Evolutionary conservation across 2,797 vertebrate genomes (phyloP).

Genomic region (Catostomus latipinnis): DNA sequence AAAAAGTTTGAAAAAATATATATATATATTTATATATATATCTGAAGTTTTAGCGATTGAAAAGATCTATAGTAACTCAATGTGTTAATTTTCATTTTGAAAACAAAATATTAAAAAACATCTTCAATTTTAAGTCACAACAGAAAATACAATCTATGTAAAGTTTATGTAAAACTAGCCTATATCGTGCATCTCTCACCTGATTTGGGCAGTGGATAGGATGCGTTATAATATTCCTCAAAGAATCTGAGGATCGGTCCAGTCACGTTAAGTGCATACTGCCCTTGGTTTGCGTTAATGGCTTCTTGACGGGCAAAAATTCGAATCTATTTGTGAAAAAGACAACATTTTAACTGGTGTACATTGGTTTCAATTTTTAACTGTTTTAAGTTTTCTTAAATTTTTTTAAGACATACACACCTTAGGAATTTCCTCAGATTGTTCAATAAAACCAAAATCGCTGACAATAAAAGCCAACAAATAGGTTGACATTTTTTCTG

Average conservation of each 20-base stretch:
- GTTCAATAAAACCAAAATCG: conserved; percentile 41
- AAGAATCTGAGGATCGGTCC: conserved; percentile 87
- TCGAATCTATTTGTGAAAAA: conserved; percentile 77
- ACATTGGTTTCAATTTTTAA: neutral
- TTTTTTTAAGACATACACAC: conserved; percentile 68
- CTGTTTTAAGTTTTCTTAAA: neutral
- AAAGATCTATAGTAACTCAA: neutral
- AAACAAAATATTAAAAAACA: neutral
- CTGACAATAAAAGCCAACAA: conserved; percentile 93
- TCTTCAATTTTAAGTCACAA: neutral
- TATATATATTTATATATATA: too few species aligned
- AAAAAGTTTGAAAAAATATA: too few species aligned
- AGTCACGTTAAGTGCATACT: conserved; percentile 79
- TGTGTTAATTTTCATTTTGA: neutral
- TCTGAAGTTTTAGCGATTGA: neutral
- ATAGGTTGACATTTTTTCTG: conserved; percentile 92
- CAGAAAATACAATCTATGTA: neutral
- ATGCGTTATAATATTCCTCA: conserved; percentile 72
- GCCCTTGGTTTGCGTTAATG: conserved; percentile 73
- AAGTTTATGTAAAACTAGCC: too few species aligned
- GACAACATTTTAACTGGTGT: neutral
- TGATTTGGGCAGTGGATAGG: conserved; percentile 88
- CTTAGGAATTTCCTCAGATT: rapidly evolving
- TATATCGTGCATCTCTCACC: conserved; percentile 74
- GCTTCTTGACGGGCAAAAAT: conserved; percentile 88